Conservation (phyloP, 2,888 invertebrate genomes). For the Heteromurus nitidus region DNA sequence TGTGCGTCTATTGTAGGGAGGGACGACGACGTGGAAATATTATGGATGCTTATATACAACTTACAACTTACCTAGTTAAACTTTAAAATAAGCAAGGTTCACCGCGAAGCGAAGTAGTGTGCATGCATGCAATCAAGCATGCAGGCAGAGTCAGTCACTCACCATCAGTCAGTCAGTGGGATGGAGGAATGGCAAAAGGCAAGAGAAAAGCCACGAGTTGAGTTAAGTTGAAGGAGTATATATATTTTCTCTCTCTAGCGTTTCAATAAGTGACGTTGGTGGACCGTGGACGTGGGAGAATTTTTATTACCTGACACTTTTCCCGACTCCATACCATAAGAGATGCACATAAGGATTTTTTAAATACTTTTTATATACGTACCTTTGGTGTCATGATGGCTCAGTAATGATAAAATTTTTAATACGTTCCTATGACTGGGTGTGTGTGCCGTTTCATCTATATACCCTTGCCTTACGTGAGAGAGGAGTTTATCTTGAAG, state of each 20-base stretch:
- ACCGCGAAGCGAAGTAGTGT: too few relatives aligned
- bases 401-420: conserved; percentile 5
- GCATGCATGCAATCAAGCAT: conserved; percentile 53
- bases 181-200: conserved; percentile 29
- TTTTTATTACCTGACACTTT: conserved; percentile 59
- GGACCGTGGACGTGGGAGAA: conserved; percentile 63
- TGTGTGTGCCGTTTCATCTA: too few relatives aligned
- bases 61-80: too few relatives aligned
- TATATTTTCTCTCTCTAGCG: neutral
- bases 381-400: neutral
- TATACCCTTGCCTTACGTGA: too few relatives aligned
- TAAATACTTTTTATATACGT: neutral
- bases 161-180: conserved; percentile 35
- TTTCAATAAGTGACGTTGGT: conserved; percentile 59
- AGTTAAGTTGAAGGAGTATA: neutral
- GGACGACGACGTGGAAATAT: neutral
- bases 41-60: too few relatives aligned
- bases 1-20: neutral
- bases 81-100: neutral
- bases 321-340: neutral
- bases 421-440: conserved; percentile 2
- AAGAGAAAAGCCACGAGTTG: conserved; percentile 36
- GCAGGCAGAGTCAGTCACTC: conserved; percentile 59
- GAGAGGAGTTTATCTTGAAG: too few relatives aligned
- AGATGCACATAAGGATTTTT: neutral